Percentiles rank a stretch among this genome's conserved stretches.
phyloP scores from a whole-genome alignment of 2,888 invertebrate genomes.

The Eustalomyia histrio region DNA sequence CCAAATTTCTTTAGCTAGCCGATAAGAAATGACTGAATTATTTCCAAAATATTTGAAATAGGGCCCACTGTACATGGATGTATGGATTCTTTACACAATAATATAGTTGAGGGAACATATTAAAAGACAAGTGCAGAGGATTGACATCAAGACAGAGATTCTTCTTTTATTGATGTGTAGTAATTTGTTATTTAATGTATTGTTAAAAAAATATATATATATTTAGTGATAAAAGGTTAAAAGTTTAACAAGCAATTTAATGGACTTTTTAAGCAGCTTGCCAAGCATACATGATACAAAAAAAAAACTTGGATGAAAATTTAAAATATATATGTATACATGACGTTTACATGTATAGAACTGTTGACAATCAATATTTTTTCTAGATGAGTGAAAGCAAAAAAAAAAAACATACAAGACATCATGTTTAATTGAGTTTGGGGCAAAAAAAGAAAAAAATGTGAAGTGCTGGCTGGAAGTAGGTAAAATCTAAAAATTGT shows the following conservation, averaged over 20 bases:
- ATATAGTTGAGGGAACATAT: neutral
- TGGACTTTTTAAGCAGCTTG: slow-evolving; percentile 50
- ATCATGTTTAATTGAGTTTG: neutral
- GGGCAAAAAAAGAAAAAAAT: neutral
- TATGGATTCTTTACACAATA: slow-evolving; percentile 30
- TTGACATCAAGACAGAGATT: neutral
- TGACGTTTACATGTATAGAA: neutral
- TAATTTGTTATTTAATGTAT: neutral
- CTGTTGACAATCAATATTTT: neutral
- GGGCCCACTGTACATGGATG: too few relatives aligned
- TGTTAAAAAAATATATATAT: slow-evolving; percentile 10
- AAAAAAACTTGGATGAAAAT: neutral
- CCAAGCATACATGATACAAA: too few relatives aligned
- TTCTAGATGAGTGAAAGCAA: neutral
- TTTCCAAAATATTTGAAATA: too few relatives aligned
- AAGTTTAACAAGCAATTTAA: slow-evolving; percentile 66
- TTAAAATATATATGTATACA: neutral
- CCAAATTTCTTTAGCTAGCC: too few relatives aligned
- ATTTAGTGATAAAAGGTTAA: slow-evolving; percentile 63
- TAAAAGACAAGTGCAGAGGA: neutral
- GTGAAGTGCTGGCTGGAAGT: too few relatives aligned
- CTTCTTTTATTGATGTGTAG: neutral
- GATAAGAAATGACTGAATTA: too few relatives aligned
- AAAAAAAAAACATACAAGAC: too few relatives aligned
- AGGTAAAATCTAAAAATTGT: too few relatives aligned